These are phyloP conservation scores for Cherax quadricarinatus DNA, from an alignment of 1,140 invertebrate species.

Conservation along the genomic window DNA sequence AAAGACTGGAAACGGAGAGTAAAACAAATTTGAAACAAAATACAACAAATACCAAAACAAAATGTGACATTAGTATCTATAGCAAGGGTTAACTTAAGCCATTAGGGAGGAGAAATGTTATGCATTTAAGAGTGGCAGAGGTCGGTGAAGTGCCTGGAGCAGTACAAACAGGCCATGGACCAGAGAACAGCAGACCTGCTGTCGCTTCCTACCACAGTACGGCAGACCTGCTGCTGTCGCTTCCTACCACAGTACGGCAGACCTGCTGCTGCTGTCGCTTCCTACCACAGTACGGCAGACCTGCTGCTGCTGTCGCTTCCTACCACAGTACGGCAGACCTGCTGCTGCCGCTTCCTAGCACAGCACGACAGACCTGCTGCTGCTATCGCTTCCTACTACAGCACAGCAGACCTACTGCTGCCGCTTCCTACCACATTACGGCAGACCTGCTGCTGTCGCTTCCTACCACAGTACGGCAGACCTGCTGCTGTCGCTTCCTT, in stretches of 20 bases:
- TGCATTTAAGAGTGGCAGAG: neutral
- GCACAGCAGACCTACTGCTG: neutral
- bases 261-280: too few relatives aligned
- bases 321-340: neutral
- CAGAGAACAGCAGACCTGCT: neutral
- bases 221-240: too few relatives aligned
- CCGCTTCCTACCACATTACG: neutral
- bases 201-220: neutral
- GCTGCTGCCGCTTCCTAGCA: too few relatives aligned
- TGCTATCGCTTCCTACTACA: too few relatives aligned
- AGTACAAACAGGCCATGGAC: neutral
- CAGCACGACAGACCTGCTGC: too few relatives aligned
- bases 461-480: too few relatives aligned
- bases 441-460: too few relatives aligned
- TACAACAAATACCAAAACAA: neutral
- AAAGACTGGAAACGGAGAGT: too few relatives aligned
- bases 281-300: neutral
- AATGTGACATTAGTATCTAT: neutral
- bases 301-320: neutral
- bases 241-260: too few relatives aligned
- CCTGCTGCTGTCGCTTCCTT: too few relatives aligned
- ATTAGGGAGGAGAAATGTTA: constrained; percentile 3
- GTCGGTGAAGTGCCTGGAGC: neutral
- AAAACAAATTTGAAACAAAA: neutral
- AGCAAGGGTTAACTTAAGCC: neutral